phyloP scores from a whole-genome alignment of 2,797 vertebrate species.

The Vireo griseus region DNA sequence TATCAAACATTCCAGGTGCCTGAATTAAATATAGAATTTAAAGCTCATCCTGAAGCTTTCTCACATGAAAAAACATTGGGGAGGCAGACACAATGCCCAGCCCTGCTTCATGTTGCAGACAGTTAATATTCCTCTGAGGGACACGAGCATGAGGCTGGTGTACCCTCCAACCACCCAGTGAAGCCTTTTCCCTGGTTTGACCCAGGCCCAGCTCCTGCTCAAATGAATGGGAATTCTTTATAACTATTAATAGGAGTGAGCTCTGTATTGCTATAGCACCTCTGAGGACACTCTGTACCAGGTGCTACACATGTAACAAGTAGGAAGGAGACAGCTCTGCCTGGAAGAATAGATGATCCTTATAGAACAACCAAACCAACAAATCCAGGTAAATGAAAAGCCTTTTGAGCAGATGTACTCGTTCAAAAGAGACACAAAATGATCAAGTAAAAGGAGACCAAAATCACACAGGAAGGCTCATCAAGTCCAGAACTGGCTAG shows the following conservation, averaged over 20 bases:
- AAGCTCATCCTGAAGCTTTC: background rate
- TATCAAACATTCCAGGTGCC: background rate
- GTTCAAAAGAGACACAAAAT: background rate
- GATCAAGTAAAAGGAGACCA: background rate
- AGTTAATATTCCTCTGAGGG: background rate
- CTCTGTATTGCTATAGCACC: background rate
- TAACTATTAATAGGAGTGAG: background rate
- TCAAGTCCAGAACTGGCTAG: background rate
- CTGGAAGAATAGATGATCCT: background rate
- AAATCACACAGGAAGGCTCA: background rate
- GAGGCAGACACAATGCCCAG: background rate
- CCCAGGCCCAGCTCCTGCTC: background rate
- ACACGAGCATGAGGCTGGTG: accelerated
- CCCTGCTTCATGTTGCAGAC: background rate
- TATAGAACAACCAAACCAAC: background rate
- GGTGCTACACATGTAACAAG: background rate
- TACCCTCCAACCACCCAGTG: background rate
- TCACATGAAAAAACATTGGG: background rate
- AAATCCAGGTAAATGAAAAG: background rate
- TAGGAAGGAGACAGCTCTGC: background rate
- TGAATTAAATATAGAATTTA: background rate
- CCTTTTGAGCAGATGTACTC: background rate
- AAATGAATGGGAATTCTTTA: background rate
- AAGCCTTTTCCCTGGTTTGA: background rate
- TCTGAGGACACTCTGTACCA: background rate